Base-by-base conservation (phyloP, 2,113 vertebrate genomes). In the Varanus komodoensis region DNA sequence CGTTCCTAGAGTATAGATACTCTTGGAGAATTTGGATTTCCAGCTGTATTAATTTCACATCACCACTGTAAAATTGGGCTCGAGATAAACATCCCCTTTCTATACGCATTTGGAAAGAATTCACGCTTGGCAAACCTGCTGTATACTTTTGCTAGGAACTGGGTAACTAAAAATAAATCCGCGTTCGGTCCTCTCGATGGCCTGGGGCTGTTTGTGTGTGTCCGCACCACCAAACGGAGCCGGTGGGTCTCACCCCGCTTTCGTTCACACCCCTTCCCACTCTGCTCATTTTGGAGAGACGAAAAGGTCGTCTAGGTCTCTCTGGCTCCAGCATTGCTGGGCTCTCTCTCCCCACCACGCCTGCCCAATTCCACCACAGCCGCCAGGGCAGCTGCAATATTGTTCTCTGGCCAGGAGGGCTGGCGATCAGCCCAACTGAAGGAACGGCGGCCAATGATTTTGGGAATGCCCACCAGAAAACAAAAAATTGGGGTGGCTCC, bases 401-500 rank as follows among this genome's bases (percentile, higher is more conserved):
- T 38, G 50, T 83, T 77, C 80, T 83, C 87, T 84, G 54, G 27
- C 84, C 91, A 77, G 77, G 82, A 93, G 91, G 89, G 38, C 90
- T 93, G 94, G 95, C 93, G 54, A 67, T 48, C 2, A 0, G 83
- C 93, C 95, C 83, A 88, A 85, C 61, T 89, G 80, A 83, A 68
- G 52, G 89, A 86, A 84, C 91, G 91, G 84, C 91, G 94, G 94
- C 92, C 94, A 94, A 84, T 71, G 84, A 52, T 89, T 67, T 82
- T 73, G 90, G 92, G 86, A 80, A 87, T 87, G 61, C 29, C 88
- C 91, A 73, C 91, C 88, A 92, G 87, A 91, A 86, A 44, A 86
- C 7, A 21, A 84, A 93, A 73, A 90, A 73, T 21, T 85, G 82
- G 1, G 6, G 54, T 15, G 48, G 89, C n/a, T 38, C 29, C 6